Base-by-base conservation (phyloP, 1,140 invertebrate species). In the Adoxophyes honmai region DNA sequence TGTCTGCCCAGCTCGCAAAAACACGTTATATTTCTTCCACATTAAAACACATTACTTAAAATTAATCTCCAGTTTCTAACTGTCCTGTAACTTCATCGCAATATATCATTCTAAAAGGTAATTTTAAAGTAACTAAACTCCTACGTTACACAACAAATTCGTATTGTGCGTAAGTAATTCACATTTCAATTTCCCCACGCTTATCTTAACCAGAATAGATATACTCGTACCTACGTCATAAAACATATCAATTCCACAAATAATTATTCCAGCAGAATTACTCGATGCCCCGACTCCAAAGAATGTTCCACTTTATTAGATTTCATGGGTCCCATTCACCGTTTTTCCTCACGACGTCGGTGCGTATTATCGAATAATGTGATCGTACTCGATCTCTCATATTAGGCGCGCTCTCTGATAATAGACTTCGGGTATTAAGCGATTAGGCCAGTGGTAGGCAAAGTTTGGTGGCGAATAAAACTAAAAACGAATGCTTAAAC, bases 281-380 rank as follows among this genome's bases (percentile, higher is more conserved):
- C 76, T 67, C 59, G 62, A 72, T 69, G 66, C 70, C 61, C 48
- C 56, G 61, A 73, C 64, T 66, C 59, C 60, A 60, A 78, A 81
- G 78, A 82, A 85, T 87, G 75, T 75, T 63, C 81, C 75, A 78
- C 74, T 84, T 87, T 87, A 87, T 87, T 87, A 85, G 80, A 87
- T 87, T 87, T 81, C 81, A 68, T 85, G 84, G 85, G 78, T 81
- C 64, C 78, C 76, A 87, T 86, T 87, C 81, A 83, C 72, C 74
- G 67, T 80, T 83, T 81, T 79, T 73, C 76, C 82, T 75, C 70
- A 71, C 33, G 74, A 74, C 66, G 78, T 77, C 78, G 76, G 71
- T 60, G 66, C 69, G 78, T 77, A 87, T 87, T 87, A 84, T 75
- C 62, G 75, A 80, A 84, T 85, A 85, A 87, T 84, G 72, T 71